Evolutionary conservation across 1,140 invertebrate genomes (phyloP).

Genomic region (Zaprionus vittiger): DNA sequence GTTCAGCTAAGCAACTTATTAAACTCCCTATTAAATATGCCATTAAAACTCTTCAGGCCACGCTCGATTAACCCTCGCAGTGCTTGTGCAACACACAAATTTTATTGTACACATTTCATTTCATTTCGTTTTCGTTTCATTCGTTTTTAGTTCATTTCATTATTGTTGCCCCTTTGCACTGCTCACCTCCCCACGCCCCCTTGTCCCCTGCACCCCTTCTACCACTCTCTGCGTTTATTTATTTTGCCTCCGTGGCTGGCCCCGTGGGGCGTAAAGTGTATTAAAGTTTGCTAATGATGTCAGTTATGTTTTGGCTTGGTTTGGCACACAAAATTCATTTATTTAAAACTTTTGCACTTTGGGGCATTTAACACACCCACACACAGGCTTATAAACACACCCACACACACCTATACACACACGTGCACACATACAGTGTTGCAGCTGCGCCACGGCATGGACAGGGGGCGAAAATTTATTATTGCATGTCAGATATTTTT

Average conservation of each 20-base stretch:
- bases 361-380: conserved; percentile 38
- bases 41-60: neutral
- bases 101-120: conserved; percentile 12
- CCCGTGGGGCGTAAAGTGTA: conserved; percentile 55
- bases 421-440: conserved; percentile 7
- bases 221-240: conserved; percentile 22
- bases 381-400: neutral
- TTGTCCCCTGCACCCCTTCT: neutral
- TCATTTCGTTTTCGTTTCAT: conserved; percentile 29
- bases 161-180: conserved; percentile 25
- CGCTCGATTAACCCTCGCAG: neutral
- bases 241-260: conserved; percentile 32
- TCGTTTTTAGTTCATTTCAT: conserved; percentile 36
- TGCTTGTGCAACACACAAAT: neutral
- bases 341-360: conserved; percentile 69
- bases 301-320: conserved; percentile 66
- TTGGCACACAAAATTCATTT: conserved; percentile 62
- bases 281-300: conserved; percentile 81
- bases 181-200: neutral
- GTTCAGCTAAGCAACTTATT: neutral
- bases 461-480: conserved; percentile 63
- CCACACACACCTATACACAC: conserved; percentile 13
- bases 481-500: conserved; percentile 78
- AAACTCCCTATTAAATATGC: neutral
- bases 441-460: conserved; percentile 1